These are phyloP conservation scores for Stomatorhinus ivindoensis DNA, from an alignment of 2,113 vertebrate genomes.

Conservation along the genomic window DNA sequence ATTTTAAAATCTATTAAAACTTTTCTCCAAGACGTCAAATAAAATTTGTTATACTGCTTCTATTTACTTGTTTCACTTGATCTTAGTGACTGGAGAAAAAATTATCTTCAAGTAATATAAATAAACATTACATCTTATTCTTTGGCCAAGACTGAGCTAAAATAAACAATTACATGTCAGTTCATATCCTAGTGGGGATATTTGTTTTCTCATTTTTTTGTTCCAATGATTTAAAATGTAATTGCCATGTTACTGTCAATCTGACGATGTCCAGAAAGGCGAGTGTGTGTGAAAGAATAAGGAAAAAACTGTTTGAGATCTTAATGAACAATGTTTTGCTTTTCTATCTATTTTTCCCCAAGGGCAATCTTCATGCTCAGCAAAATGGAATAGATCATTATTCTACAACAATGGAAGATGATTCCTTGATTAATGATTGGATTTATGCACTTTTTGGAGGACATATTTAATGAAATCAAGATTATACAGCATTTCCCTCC, in stretches of 20 bases:
- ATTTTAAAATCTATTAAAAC: background rate
- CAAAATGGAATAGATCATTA: slow-evolving; percentile 44
- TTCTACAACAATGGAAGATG: slow-evolving; percentile 32
- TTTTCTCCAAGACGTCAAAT: background rate
- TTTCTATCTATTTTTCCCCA: slow-evolving; percentile 22
- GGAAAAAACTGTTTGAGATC: slow-evolving; percentile 15
- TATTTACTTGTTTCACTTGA: background rate
- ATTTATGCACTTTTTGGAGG: slow-evolving; percentile 35
- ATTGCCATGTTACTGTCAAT: slow-evolving; percentile 38
- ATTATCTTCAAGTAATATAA: slow-evolving; percentile 23
- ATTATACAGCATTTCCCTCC: slow-evolving; percentile 29
- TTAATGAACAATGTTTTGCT: slow-evolving; percentile 33
- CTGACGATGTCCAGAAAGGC: slow-evolving; percentile 36
- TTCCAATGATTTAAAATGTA: slow-evolving; percentile 43
- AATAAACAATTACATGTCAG: background rate
- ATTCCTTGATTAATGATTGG: slow-evolving; percentile 33
- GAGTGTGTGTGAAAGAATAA: slow-evolving; percentile 34
- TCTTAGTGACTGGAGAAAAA: background rate
- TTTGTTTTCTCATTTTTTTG: slow-evolving; percentile 40
- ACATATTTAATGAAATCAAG: slow-evolving; percentile 36
- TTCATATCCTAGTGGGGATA: slow-evolving; percentile 24
- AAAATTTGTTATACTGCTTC: background rate
- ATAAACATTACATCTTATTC: slow-evolving; percentile 24
- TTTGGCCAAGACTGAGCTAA: slow-evolving; percentile 15
- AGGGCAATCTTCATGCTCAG: slow-evolving; percentile 42